Conservation (phyloP, 1,140 invertebrate species). For the Neodiprion lecontei region DNA sequence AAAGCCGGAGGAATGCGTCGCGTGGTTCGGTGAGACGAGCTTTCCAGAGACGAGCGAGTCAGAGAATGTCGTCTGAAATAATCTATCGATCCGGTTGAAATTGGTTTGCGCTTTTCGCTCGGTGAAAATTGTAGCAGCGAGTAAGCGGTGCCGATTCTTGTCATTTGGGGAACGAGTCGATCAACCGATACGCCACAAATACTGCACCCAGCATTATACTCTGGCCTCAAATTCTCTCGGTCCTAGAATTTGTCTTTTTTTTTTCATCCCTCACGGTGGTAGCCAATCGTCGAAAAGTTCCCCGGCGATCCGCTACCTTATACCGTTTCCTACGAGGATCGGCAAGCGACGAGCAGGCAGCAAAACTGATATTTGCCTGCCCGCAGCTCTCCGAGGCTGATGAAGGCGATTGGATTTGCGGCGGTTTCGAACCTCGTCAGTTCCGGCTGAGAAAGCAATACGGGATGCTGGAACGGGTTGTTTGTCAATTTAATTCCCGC, state of each 20-base stretch:
- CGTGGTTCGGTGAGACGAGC: not conserved
- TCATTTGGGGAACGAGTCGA: not conserved
- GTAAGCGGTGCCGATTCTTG: not conserved
- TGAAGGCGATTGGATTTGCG: conserved; percentile 2
- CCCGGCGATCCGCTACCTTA: not conserved
- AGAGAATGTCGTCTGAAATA: not conserved
- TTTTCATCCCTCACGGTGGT: not conserved
- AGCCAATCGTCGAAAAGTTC: not conserved
- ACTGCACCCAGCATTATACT: too few species aligned
- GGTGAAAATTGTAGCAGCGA: not conserved
- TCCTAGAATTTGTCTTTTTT: too few species aligned
- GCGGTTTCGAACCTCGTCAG: not conserved
- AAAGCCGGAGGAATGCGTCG: not conserved
- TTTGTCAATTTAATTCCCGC: not conserved
- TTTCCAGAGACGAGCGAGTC: not conserved
- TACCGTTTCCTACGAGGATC: not conserved
- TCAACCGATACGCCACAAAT: too few species aligned
- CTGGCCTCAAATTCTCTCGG: too few species aligned
- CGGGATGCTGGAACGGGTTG: too few species aligned
- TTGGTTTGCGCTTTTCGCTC: not conserved
- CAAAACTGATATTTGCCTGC: not conserved
- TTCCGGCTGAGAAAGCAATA: not conserved
- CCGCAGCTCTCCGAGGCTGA: not conserved
- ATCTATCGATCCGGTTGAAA: not conserved
- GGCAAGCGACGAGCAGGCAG: not conserved